Evolutionary conservation across 2,888 invertebrate genomes (phyloP), one percentile per base, ranked within the genome.

Genomic region (Laspeyria flexula): DNA sequence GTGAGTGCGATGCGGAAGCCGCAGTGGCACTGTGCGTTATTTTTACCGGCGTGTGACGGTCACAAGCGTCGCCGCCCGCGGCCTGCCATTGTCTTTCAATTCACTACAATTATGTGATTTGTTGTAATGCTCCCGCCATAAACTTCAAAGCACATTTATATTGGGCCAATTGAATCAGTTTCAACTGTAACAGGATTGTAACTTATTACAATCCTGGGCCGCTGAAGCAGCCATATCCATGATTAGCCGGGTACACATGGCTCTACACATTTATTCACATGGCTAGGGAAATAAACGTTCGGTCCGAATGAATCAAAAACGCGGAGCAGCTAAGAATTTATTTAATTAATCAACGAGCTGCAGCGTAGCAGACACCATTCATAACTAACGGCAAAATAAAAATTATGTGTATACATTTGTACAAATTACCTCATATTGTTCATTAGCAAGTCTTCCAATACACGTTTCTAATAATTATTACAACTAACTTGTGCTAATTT

Each of bases 1-100:
- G 35, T 34, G 43, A 18, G 33, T 43, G 43, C 25, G 40, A 39
- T 48, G 59, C 59, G 68, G 64, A 57, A 62, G 58, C 49, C 45
- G 55, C 53, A 43, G 42, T 54, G 46, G 61, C 43, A 46, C 48
- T 55, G 53, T 21, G 39, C 61, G 81, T 73, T 83, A 83, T 82
- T 83, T 82, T 77, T 79, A 79, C 71, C 75, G 49, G 45, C 25
- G 41, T 25, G 41, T 29, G 39, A 33, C 31, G 43, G 49, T 50
- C 0, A 33, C 29, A 7, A 4, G 25, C 42, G 45, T 27, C 35
- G 52, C 15, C 34, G 35, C 31, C n/a, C 21, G 5, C 45, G 40
- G 43, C 38, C 48, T 42, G 16, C 39, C 42, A 51, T 52, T 57
- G 61, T 58, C 31, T 50, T 42, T 46, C 41, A 42, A 27, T 31